phyloP scores from a whole-genome alignment of 1,140 invertebrate species.

The Metaphire vulgaris region DNA sequence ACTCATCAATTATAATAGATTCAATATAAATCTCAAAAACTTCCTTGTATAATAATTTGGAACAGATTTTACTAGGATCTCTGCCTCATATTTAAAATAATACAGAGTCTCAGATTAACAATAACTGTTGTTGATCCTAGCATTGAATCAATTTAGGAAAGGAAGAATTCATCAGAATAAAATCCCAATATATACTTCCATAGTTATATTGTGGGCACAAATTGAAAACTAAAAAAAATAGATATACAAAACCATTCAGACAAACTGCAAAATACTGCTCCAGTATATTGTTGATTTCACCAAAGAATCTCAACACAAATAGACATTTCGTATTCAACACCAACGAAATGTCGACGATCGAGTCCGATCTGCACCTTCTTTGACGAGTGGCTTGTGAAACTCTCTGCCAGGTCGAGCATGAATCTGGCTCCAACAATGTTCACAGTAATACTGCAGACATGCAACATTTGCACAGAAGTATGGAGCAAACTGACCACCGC shows the following conservation, averaged over 20 bases:
- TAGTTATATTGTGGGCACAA: too few relatives aligned
- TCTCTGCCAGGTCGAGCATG: conserved; percentile 92
- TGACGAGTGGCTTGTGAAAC: conserved; percentile 97
- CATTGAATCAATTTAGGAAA: neutral
- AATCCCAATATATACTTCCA: neutral
- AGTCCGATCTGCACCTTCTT: conserved; percentile 90
- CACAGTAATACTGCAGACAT: conserved; percentile 98
- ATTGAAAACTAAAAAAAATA: neutral
- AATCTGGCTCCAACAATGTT: conserved; percentile 98
- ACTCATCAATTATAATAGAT: too few relatives aligned
- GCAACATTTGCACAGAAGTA: conserved; percentile 99
- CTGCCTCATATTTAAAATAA: too few relatives aligned
- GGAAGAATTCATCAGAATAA: neutral
- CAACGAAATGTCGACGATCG: conserved; percentile 48
- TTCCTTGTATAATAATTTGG: too few relatives aligned
- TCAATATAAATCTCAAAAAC: too few relatives aligned
- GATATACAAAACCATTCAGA: neutral
- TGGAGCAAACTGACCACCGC: conserved; percentile 94
- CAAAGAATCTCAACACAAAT: neutral
- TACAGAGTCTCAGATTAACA: too few relatives aligned
- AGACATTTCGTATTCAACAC: conserved; percentile 32
- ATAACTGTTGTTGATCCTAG: neutral
- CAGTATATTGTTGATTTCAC: neutral
- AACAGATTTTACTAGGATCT: too few relatives aligned
- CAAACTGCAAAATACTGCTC: conserved; percentile 1